Base-by-base conservation (phyloP, 2,888 invertebrate species). In the Latrodectus elegans region DNA sequence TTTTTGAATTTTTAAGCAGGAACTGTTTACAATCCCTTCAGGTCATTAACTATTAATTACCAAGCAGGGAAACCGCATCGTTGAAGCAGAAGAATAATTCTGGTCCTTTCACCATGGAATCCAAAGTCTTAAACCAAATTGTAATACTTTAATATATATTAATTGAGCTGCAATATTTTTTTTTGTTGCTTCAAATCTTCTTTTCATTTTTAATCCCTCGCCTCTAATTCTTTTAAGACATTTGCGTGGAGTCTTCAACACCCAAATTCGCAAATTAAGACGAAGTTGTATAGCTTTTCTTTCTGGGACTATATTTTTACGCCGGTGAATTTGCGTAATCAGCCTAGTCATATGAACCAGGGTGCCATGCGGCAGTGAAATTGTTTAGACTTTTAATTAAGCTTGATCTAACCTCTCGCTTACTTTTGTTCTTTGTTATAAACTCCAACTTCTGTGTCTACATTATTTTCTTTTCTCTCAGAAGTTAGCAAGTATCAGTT, bases 41-140 rank as follows among this genome's bases (percentile, higher is more conserved):
- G 81, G 86, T 87, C 81, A 87, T 87, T 87, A 87, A 87, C 86
- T 87, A 87, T 87, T 87, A 87, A 87, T 87, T 87, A 77, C 70
- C 60, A 77, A 72, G 49, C 64, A 38, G 38, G 38, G 67, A 76
- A 87, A 87, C 81, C 72, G 67, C 67, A 77, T 15, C n/a, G n/a
- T 26, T 51, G 68, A 52, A 55, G 51, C 60, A 14, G 67, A 52
- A 67, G 76, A 81, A 77, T 77, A 67, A 6, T 80, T 74, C 75
- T 80, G 67, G 76, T 81, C 55, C 64, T 49, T 75, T 38, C n/a
- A 15, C 79, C 65, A 65, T 52, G 60, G 14, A 53, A 77, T 76
- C 75, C 72, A 75, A 55, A 15, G 52, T 52, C 53, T 22, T 53
- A 79, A 71, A 12, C 38, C 17, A 49, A 82, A 75, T 60, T 82